Evolutionary conservation across 2,113 vertebrate species (phyloP).

Genomic region (Prunella himalayana): DNA sequence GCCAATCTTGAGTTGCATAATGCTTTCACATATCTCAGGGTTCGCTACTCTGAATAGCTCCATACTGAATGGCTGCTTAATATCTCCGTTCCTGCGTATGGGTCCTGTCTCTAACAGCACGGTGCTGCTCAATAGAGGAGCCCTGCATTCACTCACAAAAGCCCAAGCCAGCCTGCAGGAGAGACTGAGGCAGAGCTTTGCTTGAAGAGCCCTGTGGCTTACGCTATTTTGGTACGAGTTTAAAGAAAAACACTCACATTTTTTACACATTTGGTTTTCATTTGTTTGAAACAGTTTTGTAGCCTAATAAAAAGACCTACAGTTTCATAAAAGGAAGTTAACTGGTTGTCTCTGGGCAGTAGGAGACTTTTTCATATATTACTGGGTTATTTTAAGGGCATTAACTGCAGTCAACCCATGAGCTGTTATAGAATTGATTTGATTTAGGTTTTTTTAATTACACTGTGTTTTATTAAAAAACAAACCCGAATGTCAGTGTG

Average conservation of each 20-base stretch:
- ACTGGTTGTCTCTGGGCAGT: conserved; percentile 63
- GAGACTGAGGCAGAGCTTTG: neutral
- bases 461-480: neutral
- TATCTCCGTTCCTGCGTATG: neutral
- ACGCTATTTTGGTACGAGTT: neutral
- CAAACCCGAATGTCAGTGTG: neutral
- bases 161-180: neutral
- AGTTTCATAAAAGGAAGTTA: conserved; percentile 71
- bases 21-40: conserved; percentile 21
- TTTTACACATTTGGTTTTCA: conserved; percentile 69
- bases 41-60: conserved; percentile 11
- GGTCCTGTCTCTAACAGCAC: neutral
- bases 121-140: neutral
- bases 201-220: neutral
- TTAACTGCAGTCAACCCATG: conserved; percentile 18
- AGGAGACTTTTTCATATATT: conserved; percentile 63
- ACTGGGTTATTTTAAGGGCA: conserved; percentile 65
- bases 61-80: conserved; percentile 35
- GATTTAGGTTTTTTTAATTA: conserved; percentile 21
- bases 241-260: conserved; percentile 15
- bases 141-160: conserved; percentile 34
- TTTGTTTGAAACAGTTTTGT: conserved; percentile 69
- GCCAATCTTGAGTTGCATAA: conserved; percentile 40
- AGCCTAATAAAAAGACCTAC: conserved; percentile 67
- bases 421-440: conserved; percentile 17